Evolutionary conservation across 2,113 vertebrate species (phyloP), one percentile per base, ranked within the genome.

Genomic region (Macrotis lagotis): DNA sequence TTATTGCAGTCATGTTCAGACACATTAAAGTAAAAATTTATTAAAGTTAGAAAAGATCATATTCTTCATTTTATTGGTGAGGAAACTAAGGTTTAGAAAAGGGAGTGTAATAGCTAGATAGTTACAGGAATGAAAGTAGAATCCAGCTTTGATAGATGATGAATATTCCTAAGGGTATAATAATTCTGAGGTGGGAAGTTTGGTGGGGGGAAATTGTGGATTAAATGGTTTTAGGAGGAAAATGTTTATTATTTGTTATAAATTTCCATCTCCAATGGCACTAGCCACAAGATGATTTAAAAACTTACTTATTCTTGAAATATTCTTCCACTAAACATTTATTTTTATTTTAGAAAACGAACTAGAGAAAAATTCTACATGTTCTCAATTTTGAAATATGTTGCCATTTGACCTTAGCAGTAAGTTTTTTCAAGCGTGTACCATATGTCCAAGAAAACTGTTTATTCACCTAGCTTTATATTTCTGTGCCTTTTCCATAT

Each of bases 231-330:
- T 92, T 90, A 90, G 25, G 14, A 44, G 37, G 44, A 83, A 83
- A 83, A 44, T 83, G 88, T 88, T 92, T 51, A 91, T 90, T 48
- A 51, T 93, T 92, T 93, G 47, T 95, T 95, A 28, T 92, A 95
- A 91, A 55, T 83, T 22, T 89, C 52, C 14, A 88, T 83, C 12
- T 88, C 0, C 10, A 25, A 49, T 55, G 52, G 0, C 24, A 90
- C 50, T 90, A 52, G 31, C 31, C 26, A 88, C 24, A 89, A 66
- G 48, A 50, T 28, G 49, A 93, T 90, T 93, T 59, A 53, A 52
- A 48, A 28, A 50, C 2, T 1, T 52, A 16, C 51, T 91, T 96
- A 74, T 92, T 89, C 94, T 91, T 88, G 37, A 93, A 92, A 90
- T 91, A 44, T 24, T 9, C n/a, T 52, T 66, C 1, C 14, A 74